Conservation (phyloP, 2,888 invertebrate species). For the Harpalus rubripes region DNA sequence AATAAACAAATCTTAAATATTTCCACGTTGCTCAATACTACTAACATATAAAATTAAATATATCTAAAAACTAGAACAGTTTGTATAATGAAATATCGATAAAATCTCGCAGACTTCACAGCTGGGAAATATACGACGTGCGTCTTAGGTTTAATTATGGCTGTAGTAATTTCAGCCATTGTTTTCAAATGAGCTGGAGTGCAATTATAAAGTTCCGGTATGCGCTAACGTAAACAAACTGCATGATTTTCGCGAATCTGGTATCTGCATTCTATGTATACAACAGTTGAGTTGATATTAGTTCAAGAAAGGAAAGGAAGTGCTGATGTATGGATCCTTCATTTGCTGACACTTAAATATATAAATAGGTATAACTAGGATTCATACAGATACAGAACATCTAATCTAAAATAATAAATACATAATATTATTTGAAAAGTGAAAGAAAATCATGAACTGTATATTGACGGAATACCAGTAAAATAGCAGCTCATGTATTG, state of each 20-base stretch:
- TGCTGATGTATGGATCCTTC: background rate
- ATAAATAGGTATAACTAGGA: no score
- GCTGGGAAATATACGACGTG: constrained; percentile 26
- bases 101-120: constrained; percentile 22
- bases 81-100: constrained; percentile 22
- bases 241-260: constrained; percentile 26
- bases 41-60: constrained; percentile 37
- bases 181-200: constrained; percentile 46
- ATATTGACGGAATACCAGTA: no score
- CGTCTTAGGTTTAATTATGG: constrained; percentile 44
- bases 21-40: background rate
- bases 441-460: no score
- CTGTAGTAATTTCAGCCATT: constrained; percentile 44
- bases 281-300: background rate
- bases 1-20: background rate
- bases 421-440: no score
- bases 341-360: no score
- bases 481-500: no score
- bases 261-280: background rate
- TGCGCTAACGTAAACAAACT: constrained; percentile 44
- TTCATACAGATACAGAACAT: no score
- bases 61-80: constrained; percentile 38
- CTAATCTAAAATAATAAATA: no score
- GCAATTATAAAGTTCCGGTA: constrained; percentile 46
- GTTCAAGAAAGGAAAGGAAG: background rate